Percentiles rank a stretch among this genome's conserved stretches.
Evolutionary conservation across 2,797 vertebrate genomes (phyloP).

Genomic region (Phalloptychus januarius): DNA sequence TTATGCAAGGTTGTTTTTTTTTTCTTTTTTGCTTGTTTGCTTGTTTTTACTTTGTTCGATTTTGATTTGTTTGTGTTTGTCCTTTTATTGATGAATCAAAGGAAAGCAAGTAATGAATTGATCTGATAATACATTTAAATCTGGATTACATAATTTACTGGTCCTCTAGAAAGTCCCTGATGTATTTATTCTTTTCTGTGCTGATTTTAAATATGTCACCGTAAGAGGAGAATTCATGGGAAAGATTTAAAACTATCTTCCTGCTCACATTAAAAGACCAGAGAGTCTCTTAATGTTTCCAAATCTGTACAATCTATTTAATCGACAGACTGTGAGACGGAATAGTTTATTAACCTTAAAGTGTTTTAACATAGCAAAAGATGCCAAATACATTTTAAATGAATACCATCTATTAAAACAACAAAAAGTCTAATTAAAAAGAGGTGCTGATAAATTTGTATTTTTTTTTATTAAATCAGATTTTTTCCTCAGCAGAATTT

Average conservation of each 20-base stretch:
- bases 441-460: not conserved
- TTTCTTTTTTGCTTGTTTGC: too few species aligned
- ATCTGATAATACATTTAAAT: not conserved
- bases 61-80: too few species aligned
- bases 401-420: not conserved
- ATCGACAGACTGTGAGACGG: not conserved
- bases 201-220: not conserved
- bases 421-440: too few species aligned
- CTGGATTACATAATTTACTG: not conserved
- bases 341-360: not conserved
- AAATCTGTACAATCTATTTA: not conserved
- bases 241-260: not conserved
- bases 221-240: not conserved
- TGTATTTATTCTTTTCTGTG: too few species aligned
- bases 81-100: too few species aligned
- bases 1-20: too few species aligned
- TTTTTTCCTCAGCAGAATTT: constrained; percentile 8
- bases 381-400: not conserved
- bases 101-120: too few species aligned
- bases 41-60: too few species aligned
- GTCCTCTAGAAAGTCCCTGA: too few species aligned
- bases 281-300: not conserved
- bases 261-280: not conserved
- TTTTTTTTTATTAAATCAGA: not conserved
- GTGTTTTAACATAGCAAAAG: not conserved